Percentiles rank a stretch among this genome's conserved stretches.
phyloP scores from a whole-genome alignment of 2,888 invertebrate species.

The Chaetogeoica ovagalla region DNA sequence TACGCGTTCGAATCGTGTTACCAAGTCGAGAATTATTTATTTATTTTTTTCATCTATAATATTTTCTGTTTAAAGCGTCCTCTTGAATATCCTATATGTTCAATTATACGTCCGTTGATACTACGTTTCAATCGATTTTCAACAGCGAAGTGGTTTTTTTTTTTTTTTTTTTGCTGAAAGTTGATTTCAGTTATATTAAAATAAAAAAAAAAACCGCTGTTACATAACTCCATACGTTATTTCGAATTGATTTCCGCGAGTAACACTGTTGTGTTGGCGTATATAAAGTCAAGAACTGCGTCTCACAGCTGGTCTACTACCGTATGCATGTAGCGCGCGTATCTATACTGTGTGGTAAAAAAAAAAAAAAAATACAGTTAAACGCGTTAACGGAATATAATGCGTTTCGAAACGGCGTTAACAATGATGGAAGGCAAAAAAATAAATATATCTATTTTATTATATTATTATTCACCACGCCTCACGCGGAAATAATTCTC shows the following conservation, averaged over 20 bases:
- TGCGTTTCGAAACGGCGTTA: constrained; percentile 2
- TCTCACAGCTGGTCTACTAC: neutral
- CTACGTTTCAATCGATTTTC: neutral
- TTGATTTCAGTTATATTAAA: neutral
- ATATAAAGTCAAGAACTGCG: neutral
- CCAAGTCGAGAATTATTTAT: too few species aligned
- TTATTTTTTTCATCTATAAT: too few species aligned
- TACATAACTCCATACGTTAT: neutral
- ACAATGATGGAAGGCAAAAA: neutral
- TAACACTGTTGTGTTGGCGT: neutral
- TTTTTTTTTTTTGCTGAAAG: too few species aligned
- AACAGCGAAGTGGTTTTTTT: neutral
- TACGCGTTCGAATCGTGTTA: too few species aligned
- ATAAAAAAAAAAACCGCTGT: neutral
- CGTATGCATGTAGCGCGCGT: too few species aligned
- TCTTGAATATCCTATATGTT: too few species aligned
- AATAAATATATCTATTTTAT: constrained; percentile 1
- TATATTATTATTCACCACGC: constrained; percentile 6
- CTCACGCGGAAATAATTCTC: constrained; percentile 14
- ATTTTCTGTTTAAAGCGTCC: too few species aligned
- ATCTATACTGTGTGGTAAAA: neutral
- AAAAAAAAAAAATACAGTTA: constrained; percentile 42
- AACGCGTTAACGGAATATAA: constrained; percentile 26
- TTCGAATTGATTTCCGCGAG: neutral
- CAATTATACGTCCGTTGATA: too few species aligned